These are phyloP conservation scores for Somateria mollissima DNA, from an alignment of 2,797 vertebrate genomes.

Conservation along the genomic window DNA sequence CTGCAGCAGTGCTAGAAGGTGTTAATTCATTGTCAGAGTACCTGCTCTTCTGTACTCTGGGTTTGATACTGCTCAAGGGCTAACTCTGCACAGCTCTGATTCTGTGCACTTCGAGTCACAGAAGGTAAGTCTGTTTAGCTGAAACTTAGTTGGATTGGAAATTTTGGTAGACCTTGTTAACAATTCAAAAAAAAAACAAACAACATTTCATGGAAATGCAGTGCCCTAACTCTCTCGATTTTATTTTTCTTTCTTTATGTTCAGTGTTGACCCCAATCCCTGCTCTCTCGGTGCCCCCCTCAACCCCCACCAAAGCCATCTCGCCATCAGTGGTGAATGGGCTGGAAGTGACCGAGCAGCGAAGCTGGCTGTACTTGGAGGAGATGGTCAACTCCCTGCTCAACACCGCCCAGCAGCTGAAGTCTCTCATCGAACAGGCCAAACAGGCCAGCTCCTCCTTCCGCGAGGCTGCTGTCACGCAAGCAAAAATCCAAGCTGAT, in stretches of 20 bases:
- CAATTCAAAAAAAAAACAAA: too few relatives aligned
- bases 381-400: conserved; percentile 92
- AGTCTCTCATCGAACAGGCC: conserved; percentile 91
- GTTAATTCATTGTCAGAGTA: background rate
- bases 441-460: conserved; percentile 84
- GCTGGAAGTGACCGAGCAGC: conserved; percentile 83
- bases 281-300: conserved; percentile 84
- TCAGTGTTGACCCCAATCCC: conserved; percentile 90
- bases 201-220: background rate
- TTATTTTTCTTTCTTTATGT: background rate
- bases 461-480: conserved; percentile 68
- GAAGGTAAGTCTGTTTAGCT: background rate
- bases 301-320: conserved; percentile 78
- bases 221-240: background rate
- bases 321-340: conserved; percentile 66
- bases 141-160: accelerated
- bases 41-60: accelerated
- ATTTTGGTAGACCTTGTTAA: background rate
- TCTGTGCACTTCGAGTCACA: background rate
- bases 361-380: conserved; percentile 92
- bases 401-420: conserved; percentile 92
- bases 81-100: background rate
- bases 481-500: conserved; percentile 73
- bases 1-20: background rate
- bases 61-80: background rate